Evolutionary conservation across 1,140 invertebrate genomes (phyloP), one percentile per base, ranked within the genome.

Genomic region (Chironomus striatipennis): DNA sequence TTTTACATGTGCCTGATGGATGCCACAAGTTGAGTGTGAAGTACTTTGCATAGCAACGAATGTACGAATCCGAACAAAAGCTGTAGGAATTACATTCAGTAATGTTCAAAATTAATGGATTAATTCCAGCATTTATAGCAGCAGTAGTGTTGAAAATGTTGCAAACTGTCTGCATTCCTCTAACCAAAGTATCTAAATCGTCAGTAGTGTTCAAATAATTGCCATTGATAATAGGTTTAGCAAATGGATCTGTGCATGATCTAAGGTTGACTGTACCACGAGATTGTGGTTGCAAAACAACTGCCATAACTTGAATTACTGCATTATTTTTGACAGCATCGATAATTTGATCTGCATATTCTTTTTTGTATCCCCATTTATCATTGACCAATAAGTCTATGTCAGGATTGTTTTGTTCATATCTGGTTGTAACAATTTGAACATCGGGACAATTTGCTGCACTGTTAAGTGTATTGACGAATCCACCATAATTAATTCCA

Each of bases 1-100:
- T 96, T 81, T 93, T 94, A 77, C 90, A 92, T 0, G 93, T 95
- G 0, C 93, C 90, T 0, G 89, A 87, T 0, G 92, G 92, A 85
- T 95, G 93, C 8, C 12, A 57, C n/a, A 57, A 1, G 15, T 57
- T 57, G 8, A 57, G 9, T 12, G 47, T 12, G 1, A 57, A n/a
- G n/a, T 57, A 57, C 15, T 57, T 57, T 0, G n/a, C 12, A 57
- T 57, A 57, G 12, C 47, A 57, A 15, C 12, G 12, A n/a, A 57
- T 12, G n/a, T 57, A 57, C 1, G 47, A 12, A 57, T 57, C 47
- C 5, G 10, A n/a, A n/a, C 47, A 57, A 15, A n/a, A 57, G 5
- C 12, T 10, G 4, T 12, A 15, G 5, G 12, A 5, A 57, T 10
- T 15, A 15, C 47, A 57, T 57, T 57, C 47, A 57, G 12, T n/a